Base-by-base conservation (phyloP, 2,797 vertebrate species). In the Pseudochromis fuscus region DNA sequence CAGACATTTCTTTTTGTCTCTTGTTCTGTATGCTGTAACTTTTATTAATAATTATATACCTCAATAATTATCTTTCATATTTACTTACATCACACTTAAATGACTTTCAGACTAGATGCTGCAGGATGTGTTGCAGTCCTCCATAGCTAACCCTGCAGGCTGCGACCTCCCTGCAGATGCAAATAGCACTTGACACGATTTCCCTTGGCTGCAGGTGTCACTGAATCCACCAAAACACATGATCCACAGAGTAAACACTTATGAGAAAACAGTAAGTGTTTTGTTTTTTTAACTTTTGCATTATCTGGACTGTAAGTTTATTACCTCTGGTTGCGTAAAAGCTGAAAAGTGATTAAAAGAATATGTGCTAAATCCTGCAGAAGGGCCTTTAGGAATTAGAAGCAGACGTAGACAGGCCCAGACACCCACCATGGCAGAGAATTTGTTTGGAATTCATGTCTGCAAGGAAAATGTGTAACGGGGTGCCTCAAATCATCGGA, bases 401-500 rank as follows among this genome's bases (percentile, higher is more conserved):
- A 88, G 79, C 88, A 90, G 88, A 88, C 86, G 25, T 63, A 71
- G 93, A 89, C 95, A 96, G 95, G 95, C 93, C 95, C 58, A 85
- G 94, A 92, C 95, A 96, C 84, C 89, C 86, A 49, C 91, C 70
- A 45, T 72, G 77, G 92, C 91, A 89, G 92, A 92, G 84, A 94
- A 91, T 95, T 95, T 95, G 94, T 93, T 94, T 95, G 95, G 96
- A 96, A 96, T 96, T 95, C 61, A 87, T 96, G 95, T 96, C 95
- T 95, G 10, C 86, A 76, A 95, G 95, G 94, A 94, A 94, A 94
- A 93, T 93, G 91, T 89, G 91, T 91, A 92, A 91, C 92, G 90
- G 85, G 90, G 87, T 88, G 86, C 82, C 77, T 89, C 78, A 87
- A 91, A 91, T 92, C 77, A 87, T 85, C 65, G 10, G 42, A 89